Base-by-base conservation (phyloP, 2,888 invertebrate genomes). In the Eurois occulta region DNA sequence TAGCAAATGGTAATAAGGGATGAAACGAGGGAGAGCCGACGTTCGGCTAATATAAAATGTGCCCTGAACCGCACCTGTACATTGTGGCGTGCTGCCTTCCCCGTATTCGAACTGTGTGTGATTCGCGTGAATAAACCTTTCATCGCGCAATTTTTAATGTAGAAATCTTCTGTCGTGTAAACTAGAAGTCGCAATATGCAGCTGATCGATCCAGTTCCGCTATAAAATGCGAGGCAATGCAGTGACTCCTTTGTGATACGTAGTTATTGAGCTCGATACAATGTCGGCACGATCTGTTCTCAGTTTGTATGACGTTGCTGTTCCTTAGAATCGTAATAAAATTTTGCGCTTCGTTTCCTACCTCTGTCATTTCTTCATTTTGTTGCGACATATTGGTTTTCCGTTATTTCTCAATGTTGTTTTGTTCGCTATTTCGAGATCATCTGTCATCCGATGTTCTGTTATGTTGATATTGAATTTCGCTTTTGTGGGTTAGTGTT, bases 181-280 rank as follows among this genome's bases (percentile, higher is more conserved):
- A 86, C 77, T 82, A 80, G 77, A 86, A 86, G 87, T 90, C 80
- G 84, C 83, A 90, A 89, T 90, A 91, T 88, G 80, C 73, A 87
- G 70, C 60, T 72, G 74, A 83, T 84, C 84, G 85, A 83, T 84
- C 69, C 73, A 78, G 77, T 77, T 55, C 74, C 76, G 74, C 75
- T 86, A 88, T 89, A 86, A 88, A 91, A 91, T 85, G 87, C 87
- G 85, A 85, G 85, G 84, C 87, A 84, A 88, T 91, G 91, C 91
- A 91, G 75, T 72, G 86, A 86, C 86, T 88, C 88, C 86, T 90
- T 91, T 91, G 90, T 90, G 87, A 88, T 83, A 86, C 77, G 83
- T 88, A 84, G 87, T 91, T 92, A 92, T 91, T 91, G 88, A 88
- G 77, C 79, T 78, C 89, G 87, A 89, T 90, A 92, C 91, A 92